phyloP scores from a whole-genome alignment of 2,888 invertebrate genomes.

The Drosophila putrida region DNA sequence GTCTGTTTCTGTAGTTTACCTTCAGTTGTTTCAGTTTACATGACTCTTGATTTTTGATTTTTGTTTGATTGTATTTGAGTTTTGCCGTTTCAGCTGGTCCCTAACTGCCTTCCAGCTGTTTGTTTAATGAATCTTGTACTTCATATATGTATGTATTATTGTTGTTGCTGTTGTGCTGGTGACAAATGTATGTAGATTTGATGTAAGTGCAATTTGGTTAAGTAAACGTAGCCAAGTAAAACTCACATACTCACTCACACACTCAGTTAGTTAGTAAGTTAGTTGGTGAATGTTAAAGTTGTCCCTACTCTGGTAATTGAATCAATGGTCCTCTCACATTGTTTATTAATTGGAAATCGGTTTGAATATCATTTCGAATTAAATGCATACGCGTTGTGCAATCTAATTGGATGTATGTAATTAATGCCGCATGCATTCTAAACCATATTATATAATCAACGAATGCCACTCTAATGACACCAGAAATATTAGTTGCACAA shows the following conservation, averaged over 20 bases:
- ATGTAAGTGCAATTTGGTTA: conserved; percentile 60
- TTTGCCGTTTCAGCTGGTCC: conserved; percentile 28
- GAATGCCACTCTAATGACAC: conserved; percentile 19
- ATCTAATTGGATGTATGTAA: conserved; percentile 56
- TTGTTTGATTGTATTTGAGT: conserved; percentile 73
- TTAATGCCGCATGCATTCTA: conserved; percentile 54
- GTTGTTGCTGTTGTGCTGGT: conserved; percentile 14
- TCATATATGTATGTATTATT: conserved; percentile 23
- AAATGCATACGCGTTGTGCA: conserved; percentile 19
- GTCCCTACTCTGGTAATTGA: conserved; percentile 47
- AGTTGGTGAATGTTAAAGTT: conserved; percentile 28
- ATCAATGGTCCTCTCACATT: conserved; percentile 50
- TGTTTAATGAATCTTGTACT: conserved; percentile 32
- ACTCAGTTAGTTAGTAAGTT: conserved; percentile 41
- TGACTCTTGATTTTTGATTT: conserved; percentile 73
- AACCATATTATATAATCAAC: conserved; percentile 58
- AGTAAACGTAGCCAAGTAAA: conserved; percentile 51
- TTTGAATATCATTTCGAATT: conserved; percentile 7
- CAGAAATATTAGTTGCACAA: conserved; percentile 28
- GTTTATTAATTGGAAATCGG: conserved; percentile 46
- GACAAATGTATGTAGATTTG: conserved; percentile 68
- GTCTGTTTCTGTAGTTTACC: conserved; percentile 38
- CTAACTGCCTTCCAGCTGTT: conserved; percentile 34
- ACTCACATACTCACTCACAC: conserved; percentile 43
- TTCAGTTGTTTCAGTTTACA: conserved; percentile 52